These are phyloP conservation scores for Brachionus paranguensis DNA, from an alignment of 1,140 invertebrate species.

Conservation along the genomic window DNA sequence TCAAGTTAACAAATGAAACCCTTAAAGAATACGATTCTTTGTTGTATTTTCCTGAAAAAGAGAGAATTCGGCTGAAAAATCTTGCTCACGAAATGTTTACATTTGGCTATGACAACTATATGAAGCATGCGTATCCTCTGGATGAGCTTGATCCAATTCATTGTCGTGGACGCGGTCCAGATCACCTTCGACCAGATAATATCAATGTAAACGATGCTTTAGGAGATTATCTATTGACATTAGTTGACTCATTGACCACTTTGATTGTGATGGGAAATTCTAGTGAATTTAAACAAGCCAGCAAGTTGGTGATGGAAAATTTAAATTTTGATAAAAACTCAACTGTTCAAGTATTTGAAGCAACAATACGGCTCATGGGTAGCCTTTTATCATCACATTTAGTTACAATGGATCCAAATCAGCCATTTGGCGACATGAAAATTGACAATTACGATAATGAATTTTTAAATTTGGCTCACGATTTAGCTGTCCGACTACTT, in stretches of 20 bases:
- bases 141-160: conserved; percentile 62
- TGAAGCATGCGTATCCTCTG: conserved; percentile 60
- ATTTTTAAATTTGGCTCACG: conserved; percentile 61
- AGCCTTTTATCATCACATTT: conserved; percentile 65
- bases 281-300: conserved; percentile 62
- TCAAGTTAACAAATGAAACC: background rate
- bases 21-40: background rate
- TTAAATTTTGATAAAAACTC: conserved; percentile 64
- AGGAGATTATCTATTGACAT: conserved; percentile 62
- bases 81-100: conserved; percentile 58
- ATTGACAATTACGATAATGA: conserved; percentile 60
- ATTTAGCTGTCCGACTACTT: conserved; percentile 61
- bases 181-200: conserved; percentile 62
- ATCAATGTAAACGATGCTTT: conserved; percentile 67
- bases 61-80: background rate
- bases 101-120: conserved; percentile 61
- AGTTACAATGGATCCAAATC: conserved; percentile 61
- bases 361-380: conserved; percentile 65
- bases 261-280: conserved; percentile 60
- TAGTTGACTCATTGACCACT: conserved; percentile 60
- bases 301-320: conserved; percentile 61
- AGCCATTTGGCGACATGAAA: conserved; percentile 61
- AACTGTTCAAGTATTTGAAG: conserved; percentile 68
- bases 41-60: conserved; percentile 10
- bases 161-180: conserved; percentile 61